phyloP scores from a whole-genome alignment of 2,113 vertebrate species.

The Spizaetus ornatus region DNA sequence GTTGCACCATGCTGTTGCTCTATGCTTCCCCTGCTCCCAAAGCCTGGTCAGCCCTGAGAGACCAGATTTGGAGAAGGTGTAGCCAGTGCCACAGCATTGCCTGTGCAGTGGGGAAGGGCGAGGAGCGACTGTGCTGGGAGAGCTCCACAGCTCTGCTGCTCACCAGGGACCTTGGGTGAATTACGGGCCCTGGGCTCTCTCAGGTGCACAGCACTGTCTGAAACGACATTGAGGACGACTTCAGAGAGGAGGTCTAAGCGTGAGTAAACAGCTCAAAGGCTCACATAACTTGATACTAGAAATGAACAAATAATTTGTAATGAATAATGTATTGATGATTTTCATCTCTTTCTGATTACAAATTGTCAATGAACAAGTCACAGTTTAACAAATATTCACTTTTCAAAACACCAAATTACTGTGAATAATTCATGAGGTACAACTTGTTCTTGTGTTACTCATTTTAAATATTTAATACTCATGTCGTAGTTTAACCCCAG shows the following conservation, averaged over 20 bases:
- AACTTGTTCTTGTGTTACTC: not conserved
- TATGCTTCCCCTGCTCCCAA: not conserved
- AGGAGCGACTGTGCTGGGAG: not conserved
- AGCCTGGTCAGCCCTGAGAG: not conserved
- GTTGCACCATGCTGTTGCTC: not conserved
- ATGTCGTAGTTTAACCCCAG: not conserved
- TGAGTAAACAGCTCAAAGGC: not conserved
- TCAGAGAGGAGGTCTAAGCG: not conserved
- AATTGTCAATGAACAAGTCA: not conserved
- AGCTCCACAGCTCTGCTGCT: too few species aligned
- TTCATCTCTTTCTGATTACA: not conserved
- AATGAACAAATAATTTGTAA: not conserved
- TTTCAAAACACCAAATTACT: not conserved
- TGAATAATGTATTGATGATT: not conserved
- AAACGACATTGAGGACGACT: not conserved
- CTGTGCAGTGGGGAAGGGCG: not conserved
- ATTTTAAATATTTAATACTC: not conserved
- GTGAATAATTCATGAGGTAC: not conserved
- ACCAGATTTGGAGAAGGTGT: not conserved
- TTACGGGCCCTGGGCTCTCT: not conserved
- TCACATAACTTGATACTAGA: not conserved
- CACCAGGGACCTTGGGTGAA: too few species aligned
- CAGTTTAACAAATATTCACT: not conserved
- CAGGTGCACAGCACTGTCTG: not conserved
- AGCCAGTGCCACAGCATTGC: not conserved